Conservation (phyloP, 2,888 invertebrate species). For the Eulithis prunata region DNA sequence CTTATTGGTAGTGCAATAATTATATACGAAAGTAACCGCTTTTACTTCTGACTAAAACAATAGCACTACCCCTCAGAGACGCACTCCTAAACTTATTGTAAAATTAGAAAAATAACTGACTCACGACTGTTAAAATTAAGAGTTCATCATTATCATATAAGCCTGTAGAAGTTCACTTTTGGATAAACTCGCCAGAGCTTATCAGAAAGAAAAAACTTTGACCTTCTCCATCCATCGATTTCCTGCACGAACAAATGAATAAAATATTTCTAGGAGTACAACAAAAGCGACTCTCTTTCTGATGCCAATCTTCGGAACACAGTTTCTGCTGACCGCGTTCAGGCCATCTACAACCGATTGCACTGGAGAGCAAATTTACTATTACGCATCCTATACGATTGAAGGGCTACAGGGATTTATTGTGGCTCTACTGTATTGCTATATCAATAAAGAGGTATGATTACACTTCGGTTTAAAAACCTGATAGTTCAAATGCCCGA, state of each 20-base stretch:
- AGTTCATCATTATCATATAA: too few species aligned
- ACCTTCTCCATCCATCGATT: too few species aligned
- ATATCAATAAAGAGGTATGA: slow-evolving; percentile 86
- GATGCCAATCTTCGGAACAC: slow-evolving; percentile 88
- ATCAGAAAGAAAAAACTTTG: too few species aligned
- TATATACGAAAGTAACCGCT: too few species aligned
- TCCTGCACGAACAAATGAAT: background rate
- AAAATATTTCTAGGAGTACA: slow-evolving; percentile 75
- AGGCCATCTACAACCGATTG: slow-evolving; percentile 80
- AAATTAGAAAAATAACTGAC: too few species aligned
- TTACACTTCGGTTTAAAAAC: background rate
- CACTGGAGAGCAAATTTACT: slow-evolving; percentile 82
- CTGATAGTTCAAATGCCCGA: background rate
- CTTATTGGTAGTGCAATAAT: too few species aligned
- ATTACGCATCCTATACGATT: slow-evolving; percentile 83
- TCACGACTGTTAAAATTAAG: too few species aligned
- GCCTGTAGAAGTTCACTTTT: too few species aligned
- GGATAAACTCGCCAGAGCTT: too few species aligned
- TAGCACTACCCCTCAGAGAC: too few species aligned
- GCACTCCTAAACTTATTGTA: too few species aligned
- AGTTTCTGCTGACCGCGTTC: slow-evolving; percentile 86
- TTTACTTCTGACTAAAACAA: too few species aligned
- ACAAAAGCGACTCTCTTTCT: slow-evolving; percentile 87
- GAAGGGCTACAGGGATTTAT: slow-evolving; percentile 86
- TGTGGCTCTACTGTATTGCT: slow-evolving; percentile 87